These are phyloP conservation scores for Drosophila ezoana DNA, from an alignment of 2,888 invertebrate genomes.

Conservation along the genomic window DNA sequence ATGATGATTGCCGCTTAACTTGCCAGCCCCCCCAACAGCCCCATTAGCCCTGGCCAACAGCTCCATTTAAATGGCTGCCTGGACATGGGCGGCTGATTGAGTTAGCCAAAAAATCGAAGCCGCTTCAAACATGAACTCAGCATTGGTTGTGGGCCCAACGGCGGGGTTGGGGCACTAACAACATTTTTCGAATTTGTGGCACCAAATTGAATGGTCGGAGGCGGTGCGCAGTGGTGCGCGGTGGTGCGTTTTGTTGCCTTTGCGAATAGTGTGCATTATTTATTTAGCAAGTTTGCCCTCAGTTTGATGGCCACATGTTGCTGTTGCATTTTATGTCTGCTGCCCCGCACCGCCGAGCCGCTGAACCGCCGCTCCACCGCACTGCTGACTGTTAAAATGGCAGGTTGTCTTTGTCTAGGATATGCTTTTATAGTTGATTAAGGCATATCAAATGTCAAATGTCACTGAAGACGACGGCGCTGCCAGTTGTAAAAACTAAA, in stretches of 20 bases:
- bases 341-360: not conserved
- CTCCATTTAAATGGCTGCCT: constrained; percentile 18
- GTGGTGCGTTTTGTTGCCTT: constrained; percentile 14
- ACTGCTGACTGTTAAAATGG: constrained; percentile 1
- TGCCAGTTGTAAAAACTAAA: constrained; percentile 73
- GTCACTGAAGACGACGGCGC: constrained; percentile 66
- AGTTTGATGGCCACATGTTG: constrained; percentile 76
- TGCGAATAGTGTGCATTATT: constrained; percentile 48
- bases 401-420: constrained; percentile 45
- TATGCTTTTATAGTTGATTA: constrained; percentile 78
- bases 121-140: constrained; percentile 3
- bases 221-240: not conserved
- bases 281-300: constrained; percentile 48
- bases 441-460: constrained; percentile 80
- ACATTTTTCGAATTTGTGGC: constrained; percentile 1
- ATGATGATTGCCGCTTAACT: constrained; percentile 45
- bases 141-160: too few relatives aligned
- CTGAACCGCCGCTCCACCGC: not conserved
- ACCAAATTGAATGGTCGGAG: not conserved
- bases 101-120: constrained; percentile 48
- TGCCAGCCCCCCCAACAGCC: not conserved
- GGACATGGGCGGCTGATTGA: constrained; percentile 45
- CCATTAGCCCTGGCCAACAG: not conserved
- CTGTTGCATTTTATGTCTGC: constrained; percentile 61
- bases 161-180: not conserved